Base-by-base conservation (phyloP, 2,113 vertebrate species). In the Equus przewalskii region DNA sequence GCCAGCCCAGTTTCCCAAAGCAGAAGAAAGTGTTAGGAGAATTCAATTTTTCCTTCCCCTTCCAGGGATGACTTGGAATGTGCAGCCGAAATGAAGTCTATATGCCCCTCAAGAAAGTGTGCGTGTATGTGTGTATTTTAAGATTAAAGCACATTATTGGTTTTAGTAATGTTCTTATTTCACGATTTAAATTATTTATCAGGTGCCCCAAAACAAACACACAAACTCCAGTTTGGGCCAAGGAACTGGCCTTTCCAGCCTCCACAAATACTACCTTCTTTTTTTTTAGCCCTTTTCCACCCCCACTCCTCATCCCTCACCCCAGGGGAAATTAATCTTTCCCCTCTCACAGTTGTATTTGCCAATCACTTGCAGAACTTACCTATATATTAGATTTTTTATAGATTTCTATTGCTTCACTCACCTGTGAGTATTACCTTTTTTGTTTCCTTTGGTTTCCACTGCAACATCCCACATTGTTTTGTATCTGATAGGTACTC, bases 181-280 rank as follows among this genome's bases (percentile, higher is more conserved):
- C 62, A 51, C 67, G 28, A 58, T 60, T 87, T 96, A 83, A 95
- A 90, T 94, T 91, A 97, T 89, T 91, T 64, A 56, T 82, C 64
- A 85, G 51, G 51, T 54, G 14, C 51, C 3, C 51, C 13, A 12
- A 54, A 12, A 54, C 51, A 54, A 11, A 54, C 51, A 54, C 51
- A 54, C 51, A 54, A 12, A 54, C 51, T 14, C 51, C 49, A 54
- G 15, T 54, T 54, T 13, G 51, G 51, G 24, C 21, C 73, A 64
- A 93, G 44, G 18, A 95, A 36, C 30, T 15, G 3, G 28, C 13
- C 54, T 87, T 79, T 28, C 56, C 16, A 75, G 26, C 15, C 26
- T 86, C 85, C 72, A 46, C 28, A 85, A 41, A 94, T 7, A 76
- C 1, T 44, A 67, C 7, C 12, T 70, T 89, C 60, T 82, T 73